Evolutionary conservation across 2,113 vertebrate genomes (phyloP).

Genomic region (Lates calcarifer): DNA sequence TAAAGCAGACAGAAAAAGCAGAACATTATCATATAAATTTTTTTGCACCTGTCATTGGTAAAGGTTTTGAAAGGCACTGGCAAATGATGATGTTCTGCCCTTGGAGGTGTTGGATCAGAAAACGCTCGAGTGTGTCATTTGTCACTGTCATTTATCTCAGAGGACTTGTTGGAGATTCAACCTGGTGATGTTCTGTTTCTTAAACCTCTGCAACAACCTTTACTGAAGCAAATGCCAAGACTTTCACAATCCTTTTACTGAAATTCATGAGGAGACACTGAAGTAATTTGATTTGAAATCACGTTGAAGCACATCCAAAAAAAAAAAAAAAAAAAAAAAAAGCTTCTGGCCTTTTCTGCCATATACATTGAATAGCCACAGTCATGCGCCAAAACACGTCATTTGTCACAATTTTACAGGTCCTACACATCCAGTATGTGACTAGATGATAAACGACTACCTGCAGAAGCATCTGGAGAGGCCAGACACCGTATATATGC

Average conservation of each 20-base stretch:
- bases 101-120: background rate
- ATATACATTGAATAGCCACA: background rate
- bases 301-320: background rate
- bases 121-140: background rate
- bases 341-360: background rate
- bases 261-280: background rate
- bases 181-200: no score
- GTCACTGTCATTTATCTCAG: background rate
- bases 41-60: background rate
- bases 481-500: background rate
- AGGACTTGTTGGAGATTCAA: background rate
- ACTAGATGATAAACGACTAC: background rate
- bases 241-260: background rate
- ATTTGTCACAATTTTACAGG: slow-evolving; percentile 21
- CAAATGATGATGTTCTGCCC: background rate
- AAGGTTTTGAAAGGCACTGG: background rate
- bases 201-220: background rate
- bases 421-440: background rate
- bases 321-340: no score
- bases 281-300: background rate
- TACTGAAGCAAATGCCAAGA: background rate
- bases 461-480: background rate
- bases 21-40: background rate
- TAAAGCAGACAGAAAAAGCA: background rate
- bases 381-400: background rate